phyloP scores from a whole-genome alignment of 23 tunicate species.

The Aplidium turbinatum region DNA sequence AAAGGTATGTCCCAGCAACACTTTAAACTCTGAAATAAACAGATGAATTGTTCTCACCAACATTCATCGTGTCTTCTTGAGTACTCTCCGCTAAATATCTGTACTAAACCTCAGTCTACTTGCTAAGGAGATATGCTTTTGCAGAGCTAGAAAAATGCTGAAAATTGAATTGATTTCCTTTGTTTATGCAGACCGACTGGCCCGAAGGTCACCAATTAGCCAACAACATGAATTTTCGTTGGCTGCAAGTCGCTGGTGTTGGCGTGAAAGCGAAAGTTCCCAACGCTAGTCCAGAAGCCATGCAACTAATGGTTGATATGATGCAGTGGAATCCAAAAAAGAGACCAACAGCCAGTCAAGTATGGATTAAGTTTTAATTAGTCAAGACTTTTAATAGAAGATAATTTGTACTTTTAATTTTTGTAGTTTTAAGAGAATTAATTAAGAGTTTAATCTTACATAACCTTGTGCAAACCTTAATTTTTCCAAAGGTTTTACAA shows the following conservation, averaged over 20 bases:
- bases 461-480: neutral
- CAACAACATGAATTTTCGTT: constrained; percentile 82
- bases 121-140: too few species aligned
- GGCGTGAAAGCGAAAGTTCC: constrained; percentile 75
- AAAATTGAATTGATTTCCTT: neutral
- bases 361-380: neutral
- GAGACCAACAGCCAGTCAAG: constrained; percentile 95
- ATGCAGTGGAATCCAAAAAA: constrained; percentile 99
- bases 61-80: too few species aligned
- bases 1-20: constrained; percentile 41
- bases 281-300: constrained; percentile 90
- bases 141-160: too few species aligned
- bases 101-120: too few species aligned
- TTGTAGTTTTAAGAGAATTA: too few species aligned
- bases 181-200: constrained; percentile 72
- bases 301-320: constrained; percentile 87
- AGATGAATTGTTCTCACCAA: neutral
- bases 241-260: constrained; percentile 87
- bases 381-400: neutral
- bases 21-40: neutral
- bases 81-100: too few species aligned
- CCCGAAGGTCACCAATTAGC: constrained; percentile 95
- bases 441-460: too few species aligned
- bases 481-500: neutral
- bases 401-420: neutral